Base-by-base conservation (phyloP, 1,140 invertebrate genomes). In the Nymphalis io region DNA sequence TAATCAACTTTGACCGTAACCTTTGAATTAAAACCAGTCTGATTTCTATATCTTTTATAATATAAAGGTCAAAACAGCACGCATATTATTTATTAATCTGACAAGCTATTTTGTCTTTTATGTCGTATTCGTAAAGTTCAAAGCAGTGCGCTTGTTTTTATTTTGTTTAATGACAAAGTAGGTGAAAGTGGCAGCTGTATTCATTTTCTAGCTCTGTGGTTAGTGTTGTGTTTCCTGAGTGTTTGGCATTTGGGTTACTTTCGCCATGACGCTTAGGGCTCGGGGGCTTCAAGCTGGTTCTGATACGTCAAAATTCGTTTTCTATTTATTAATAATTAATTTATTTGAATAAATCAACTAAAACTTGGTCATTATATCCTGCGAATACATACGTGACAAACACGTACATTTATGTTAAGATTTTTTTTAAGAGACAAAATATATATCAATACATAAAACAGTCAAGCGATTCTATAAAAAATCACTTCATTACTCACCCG, bases 181-280 rank as follows among this genome's bases (percentile, higher is more conserved):
- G 44, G 68, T 64, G 74, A 78, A 75, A 70, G 73, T 78, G 60
- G 18, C 62, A 57, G 18, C 27, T 71, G 13, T 71, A 71, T 68
- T 44, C 39, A 60, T 53, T 67, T 16, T n/a, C 40, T 57, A 55
- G 51, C 58, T 78, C 70, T 70, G 63, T 69, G 60, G 57, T 38
- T 33, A 60, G 66, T 75, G 73, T 73, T 68, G 59, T 60, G 68
- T 78, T 78, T 60, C 76, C 72, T 60, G 57, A n/a, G 18, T 2
- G 11, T 16, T 46, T 46, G 44, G 69, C 58, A 75, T 75, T 75
- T 69, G 39, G 73, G 73, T 63, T 71, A 75, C 73, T 75, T 75
- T 75, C 73, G 60, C 65, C 63, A n/a, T n/a, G 23, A 16, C 21
- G 44, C 42, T 46, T 48, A 59, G 55, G 60, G 33, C 44, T 64